A percentile compares a stretch with the other conserved stretches of the same genome.
Conservation (phyloP, 2,888 invertebrate species). For the Sphaerolaimus hirsutus region DNA sequence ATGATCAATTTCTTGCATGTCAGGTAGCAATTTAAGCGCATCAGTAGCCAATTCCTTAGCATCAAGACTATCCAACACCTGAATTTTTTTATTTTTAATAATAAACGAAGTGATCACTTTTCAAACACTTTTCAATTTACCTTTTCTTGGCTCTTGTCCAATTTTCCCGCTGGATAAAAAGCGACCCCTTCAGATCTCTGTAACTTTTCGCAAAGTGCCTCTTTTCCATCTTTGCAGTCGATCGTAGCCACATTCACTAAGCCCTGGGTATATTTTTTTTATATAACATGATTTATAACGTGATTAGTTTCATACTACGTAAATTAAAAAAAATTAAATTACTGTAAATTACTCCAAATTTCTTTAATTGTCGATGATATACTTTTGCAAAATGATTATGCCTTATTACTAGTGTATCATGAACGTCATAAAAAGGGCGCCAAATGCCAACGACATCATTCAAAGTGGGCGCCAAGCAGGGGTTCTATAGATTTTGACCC, state of each 20-base stretch:
- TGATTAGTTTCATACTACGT: too few relatives aligned
- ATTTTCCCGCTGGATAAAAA: conserved; percentile 24
- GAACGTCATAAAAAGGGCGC: too few relatives aligned
- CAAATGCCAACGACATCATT: too few relatives aligned
- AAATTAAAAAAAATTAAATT: too few relatives aligned
- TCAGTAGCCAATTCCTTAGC: conserved; percentile 37
- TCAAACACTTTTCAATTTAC: conserved; percentile 9
- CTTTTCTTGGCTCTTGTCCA: conserved; percentile 10
- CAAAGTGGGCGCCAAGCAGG: too few relatives aligned
- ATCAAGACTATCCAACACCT: conserved; percentile 27
- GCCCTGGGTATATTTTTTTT: too few relatives aligned
- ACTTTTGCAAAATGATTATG: too few relatives aligned
- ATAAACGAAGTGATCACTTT: conserved; percentile 11
- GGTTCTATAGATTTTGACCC: too few relatives aligned
- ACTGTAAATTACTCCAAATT: too few relatives aligned
- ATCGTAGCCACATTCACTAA: conserved; percentile 35
- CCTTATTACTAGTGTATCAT: too few relatives aligned
- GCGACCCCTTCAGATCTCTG: conserved; percentile 26
- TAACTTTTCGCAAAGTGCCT: conserved; percentile 32
- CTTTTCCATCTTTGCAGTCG: conserved; percentile 30
- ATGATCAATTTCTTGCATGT: conserved; percentile 36
- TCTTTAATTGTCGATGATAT: too few relatives aligned
- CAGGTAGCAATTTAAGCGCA: conserved; percentile 39
- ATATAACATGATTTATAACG: too few relatives aligned
- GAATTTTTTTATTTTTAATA: conserved; percentile 11